Conservation (phyloP, 2,888 invertebrate genomes). For the Caenorhabditis sinica region DNA sequence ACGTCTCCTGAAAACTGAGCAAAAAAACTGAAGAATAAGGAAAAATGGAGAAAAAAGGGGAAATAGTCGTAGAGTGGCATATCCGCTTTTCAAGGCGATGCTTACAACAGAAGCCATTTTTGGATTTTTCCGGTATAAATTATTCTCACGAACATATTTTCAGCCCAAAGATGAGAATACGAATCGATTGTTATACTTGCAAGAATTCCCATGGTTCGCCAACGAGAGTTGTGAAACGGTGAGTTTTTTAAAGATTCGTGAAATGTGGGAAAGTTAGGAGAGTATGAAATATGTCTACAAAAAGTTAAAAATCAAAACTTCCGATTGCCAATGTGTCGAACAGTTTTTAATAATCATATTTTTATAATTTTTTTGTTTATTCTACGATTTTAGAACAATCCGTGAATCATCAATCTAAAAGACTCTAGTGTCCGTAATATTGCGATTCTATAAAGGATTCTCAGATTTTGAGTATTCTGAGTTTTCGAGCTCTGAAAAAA, state of each 20-base stretch:
- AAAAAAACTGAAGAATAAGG: no score
- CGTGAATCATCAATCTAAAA: no score
- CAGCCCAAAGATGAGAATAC: slow-evolving; percentile 72
- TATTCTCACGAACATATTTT: slow-evolving; percentile 9
- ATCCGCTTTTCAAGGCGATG: slow-evolving; percentile 28
- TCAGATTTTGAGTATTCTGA: no score
- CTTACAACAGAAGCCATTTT: slow-evolving; percentile 9
- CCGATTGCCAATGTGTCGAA: no score
- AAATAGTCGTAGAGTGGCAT: slow-evolving; percentile 5
- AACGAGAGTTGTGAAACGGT: slow-evolving; percentile 77
- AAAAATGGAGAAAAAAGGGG: not conserved
- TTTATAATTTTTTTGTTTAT: no score
- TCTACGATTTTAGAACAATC: no score
- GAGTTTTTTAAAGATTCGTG: not conserved
- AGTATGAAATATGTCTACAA: no score
- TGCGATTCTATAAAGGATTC: no score
- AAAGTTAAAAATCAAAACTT: no score
- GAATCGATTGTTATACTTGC: slow-evolving; percentile 73
- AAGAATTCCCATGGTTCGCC: slow-evolving; percentile 73
- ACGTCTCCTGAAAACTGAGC: not conserved
- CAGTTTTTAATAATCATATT: no score
- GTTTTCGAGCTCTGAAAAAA: not conserved
- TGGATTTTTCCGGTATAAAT: not conserved
- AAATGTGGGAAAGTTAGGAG: not conserved
- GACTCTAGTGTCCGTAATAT: no score